phyloP scores from a whole-genome alignment of 2,888 invertebrate genomes.

The Epistrophe grossulariae region DNA sequence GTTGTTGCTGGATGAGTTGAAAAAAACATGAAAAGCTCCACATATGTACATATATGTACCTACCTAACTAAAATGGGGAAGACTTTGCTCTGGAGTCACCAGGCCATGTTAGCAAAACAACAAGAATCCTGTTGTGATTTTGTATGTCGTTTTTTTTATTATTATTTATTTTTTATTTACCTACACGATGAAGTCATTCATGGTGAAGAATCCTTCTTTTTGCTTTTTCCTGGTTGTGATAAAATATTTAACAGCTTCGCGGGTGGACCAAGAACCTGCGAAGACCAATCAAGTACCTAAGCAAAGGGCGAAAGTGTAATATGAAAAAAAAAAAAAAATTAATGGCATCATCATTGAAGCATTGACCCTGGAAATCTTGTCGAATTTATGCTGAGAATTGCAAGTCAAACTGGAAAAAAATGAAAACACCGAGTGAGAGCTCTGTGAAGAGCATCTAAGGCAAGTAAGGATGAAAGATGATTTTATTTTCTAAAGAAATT shows the following conservation, averaged over 20 bases:
- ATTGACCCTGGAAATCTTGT: conserved; percentile 69
- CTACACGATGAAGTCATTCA: conserved; percentile 36
- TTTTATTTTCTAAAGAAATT: conserved; percentile 7
- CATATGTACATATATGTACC: too few relatives aligned
- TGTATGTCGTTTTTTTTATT: conserved; percentile 13
- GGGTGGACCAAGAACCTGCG: neutral
- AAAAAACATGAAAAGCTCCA: neutral
- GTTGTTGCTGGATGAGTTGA: neutral
- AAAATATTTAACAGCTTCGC: conserved; percentile 54
- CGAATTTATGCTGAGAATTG: conserved; percentile 51
- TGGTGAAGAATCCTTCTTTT: conserved; percentile 51
- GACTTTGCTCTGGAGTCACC: conserved; percentile 14
- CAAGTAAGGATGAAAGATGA: neutral
- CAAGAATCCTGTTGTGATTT: conserved; percentile 31
- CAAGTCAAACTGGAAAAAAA: conserved; percentile 9
- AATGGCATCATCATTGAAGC: conserved; percentile 64
- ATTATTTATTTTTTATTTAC: conserved; percentile 31
- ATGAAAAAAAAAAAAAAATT: conserved; percentile 31
- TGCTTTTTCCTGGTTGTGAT: conserved; percentile 22
- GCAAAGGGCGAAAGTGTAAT: conserved; percentile 8
- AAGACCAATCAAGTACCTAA: neutral
- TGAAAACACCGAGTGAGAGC: neutral
- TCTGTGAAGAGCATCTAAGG: conserved; percentile 5
- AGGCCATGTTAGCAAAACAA: neutral
- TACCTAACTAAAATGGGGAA: too few relatives aligned